These are phyloP conservation scores for Solea solea DNA, from an alignment of 2,113 vertebrate species.

Conservation along the genomic window DNA sequence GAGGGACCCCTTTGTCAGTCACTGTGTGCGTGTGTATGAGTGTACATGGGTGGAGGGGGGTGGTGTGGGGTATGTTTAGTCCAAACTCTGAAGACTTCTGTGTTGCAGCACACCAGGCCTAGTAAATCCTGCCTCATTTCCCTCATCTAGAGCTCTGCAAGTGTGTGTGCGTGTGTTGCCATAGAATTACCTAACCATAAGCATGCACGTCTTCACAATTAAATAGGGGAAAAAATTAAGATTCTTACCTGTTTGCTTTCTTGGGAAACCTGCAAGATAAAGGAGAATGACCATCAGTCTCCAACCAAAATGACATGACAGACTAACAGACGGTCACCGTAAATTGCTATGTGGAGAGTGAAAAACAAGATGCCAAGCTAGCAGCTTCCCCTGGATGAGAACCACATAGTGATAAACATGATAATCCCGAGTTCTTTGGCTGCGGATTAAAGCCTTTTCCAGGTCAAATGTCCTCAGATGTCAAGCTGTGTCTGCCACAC, in stretches of 20 bases:
- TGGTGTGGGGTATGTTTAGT: constrained; percentile 55
- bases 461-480: constrained; percentile 70
- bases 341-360: neutral
- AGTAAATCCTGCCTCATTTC: constrained; percentile 48
- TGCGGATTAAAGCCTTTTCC: constrained; percentile 75
- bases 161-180: constrained; percentile 2
- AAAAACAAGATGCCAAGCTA: constrained; percentile 46
- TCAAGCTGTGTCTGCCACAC: constrained; percentile 8
- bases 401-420: constrained; percentile 58
- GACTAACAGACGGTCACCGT: neutral
- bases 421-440: constrained; percentile 72
- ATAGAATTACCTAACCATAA: constrained; percentile 7
- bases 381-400: constrained; percentile 27
- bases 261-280: constrained; percentile 92
- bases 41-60: constrained; percentile 37
- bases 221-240: constrained; percentile 1
- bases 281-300: constrained; percentile 54
- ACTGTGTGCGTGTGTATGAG: constrained; percentile 47
- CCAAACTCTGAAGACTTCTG: constrained; percentile 68
- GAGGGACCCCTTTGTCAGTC: constrained; percentile 78
- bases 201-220: neutral
- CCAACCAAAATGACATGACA: constrained; percentile 1
- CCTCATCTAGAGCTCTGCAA: constrained; percentile 28
- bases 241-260: constrained; percentile 94
- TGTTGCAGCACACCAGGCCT: constrained; percentile 53